Percentiles rank a stretch among this genome's conserved stretches.
Conservation (phyloP, 2,888 invertebrate species). For the Andrena praecox region DNA sequence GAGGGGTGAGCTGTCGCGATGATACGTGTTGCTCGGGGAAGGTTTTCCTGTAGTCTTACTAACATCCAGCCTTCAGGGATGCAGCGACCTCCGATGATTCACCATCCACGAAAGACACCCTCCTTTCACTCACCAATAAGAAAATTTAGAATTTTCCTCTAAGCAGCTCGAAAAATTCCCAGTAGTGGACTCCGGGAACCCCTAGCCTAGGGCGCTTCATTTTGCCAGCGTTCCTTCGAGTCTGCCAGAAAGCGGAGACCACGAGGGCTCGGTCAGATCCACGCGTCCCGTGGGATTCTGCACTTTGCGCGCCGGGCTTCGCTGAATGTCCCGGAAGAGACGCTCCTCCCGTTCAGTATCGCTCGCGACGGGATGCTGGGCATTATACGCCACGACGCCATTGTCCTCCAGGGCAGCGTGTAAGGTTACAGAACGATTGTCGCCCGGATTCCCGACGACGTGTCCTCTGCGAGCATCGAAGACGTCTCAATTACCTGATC, state of each 20-base stretch:
- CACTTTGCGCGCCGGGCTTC: slow-evolving; percentile 55
- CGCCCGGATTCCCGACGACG: slow-evolving; percentile 59
- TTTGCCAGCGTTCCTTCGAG: slow-evolving; percentile 20
- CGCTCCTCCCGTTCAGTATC: slow-evolving; percentile 47
- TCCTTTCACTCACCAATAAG: not conserved
- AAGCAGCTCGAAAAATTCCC: not conserved
- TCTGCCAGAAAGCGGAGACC: slow-evolving; percentile 17
- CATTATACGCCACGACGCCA: slow-evolving; percentile 61
- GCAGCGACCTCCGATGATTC: no score
- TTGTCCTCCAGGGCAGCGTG: slow-evolving; percentile 69
- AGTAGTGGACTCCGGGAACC: not conserved
- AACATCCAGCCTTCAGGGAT: no score
- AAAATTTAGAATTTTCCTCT: not conserved
- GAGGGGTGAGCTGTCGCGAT: not conserved
- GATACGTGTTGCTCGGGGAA: not conserved
- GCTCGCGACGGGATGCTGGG: slow-evolving; percentile 64
- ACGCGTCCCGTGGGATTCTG: slow-evolving; percentile 68
- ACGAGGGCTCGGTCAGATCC: slow-evolving; percentile 51
- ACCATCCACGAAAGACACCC: no score
- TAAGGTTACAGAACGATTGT: slow-evolving; percentile 74
- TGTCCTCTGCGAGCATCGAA: slow-evolving; percentile 62
- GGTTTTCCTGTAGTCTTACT: not conserved
- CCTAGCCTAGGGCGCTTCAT: not conserved
- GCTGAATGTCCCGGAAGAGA: slow-evolving; percentile 72
- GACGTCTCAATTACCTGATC: slow-evolving; percentile 80